These are phyloP conservation scores for Passer montanus DNA, from an alignment of 2,113 vertebrate genomes.

Conservation along the genomic window DNA sequence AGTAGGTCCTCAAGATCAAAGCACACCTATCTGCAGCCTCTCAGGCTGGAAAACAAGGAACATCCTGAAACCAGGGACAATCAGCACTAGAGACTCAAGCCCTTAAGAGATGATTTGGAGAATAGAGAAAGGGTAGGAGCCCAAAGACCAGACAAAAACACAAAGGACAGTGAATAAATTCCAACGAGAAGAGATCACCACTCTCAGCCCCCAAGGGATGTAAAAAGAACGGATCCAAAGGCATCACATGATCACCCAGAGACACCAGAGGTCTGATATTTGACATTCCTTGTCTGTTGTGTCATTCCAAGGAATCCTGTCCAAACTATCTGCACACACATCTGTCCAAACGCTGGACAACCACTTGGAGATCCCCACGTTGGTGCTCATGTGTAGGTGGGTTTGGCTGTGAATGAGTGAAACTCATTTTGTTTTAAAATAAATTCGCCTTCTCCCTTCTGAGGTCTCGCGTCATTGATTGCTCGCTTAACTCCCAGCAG, in stretches of 20 bases:
- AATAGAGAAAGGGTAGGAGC: neutral
- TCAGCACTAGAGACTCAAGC: neutral
- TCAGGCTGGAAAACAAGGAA: neutral
- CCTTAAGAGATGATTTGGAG: neutral
- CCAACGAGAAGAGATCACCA: neutral
- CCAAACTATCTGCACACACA: neutral
- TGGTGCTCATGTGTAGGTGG: neutral
- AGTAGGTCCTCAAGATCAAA: neutral
- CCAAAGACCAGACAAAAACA: neutral
- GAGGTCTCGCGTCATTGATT: neutral
- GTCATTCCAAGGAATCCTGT: neutral
- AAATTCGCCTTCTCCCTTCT: neutral
- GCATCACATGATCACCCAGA: neutral
- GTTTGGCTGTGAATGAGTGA: neutral
- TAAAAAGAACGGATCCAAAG: neutral
- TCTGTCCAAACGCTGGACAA: neutral
- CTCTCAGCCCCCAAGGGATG: neutral
- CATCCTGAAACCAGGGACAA: neutral
- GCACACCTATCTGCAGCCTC: neutral
- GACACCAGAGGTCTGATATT: neutral
- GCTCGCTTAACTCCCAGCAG: neutral
- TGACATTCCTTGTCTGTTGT: neutral
- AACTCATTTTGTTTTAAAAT: neutral
- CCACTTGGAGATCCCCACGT: neutral
- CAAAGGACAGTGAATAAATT: neutral